Evolutionary conservation across 2,888 invertebrate genomes (phyloP).

Genomic region (Euproctis similis): DNA sequence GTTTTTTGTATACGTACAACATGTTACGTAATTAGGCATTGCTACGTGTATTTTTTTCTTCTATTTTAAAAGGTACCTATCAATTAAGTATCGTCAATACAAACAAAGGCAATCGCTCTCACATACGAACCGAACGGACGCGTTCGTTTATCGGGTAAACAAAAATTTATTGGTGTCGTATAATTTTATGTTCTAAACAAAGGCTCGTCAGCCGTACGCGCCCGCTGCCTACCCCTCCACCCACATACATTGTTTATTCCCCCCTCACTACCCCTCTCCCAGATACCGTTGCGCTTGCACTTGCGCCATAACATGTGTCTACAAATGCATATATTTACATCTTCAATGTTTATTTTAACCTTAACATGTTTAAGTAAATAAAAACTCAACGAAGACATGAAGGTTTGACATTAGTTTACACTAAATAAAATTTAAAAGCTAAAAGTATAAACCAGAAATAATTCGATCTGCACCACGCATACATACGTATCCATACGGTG

Average conservation of each 20-base stretch:
- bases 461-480: slow-evolving; percentile 21
- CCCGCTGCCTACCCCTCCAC: slow-evolving; percentile 17
- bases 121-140: slow-evolving; percentile 45
- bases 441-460: slow-evolving; percentile 18
- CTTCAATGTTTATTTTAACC: slow-evolving; percentile 55
- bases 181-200: slow-evolving; percentile 75
- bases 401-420: slow-evolving; percentile 37
- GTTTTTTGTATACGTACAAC: slow-evolving; percentile 6
- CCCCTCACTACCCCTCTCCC: slow-evolving; percentile 5
- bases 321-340: slow-evolving; percentile 64
- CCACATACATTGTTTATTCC: slow-evolving; percentile 8
- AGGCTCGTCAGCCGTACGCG: slow-evolving; percentile 50
- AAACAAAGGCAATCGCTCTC: slow-evolving; percentile 43
- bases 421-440: slow-evolving; percentile 24
- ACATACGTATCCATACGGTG: slow-evolving; percentile 15
- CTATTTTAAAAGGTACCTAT: slow-evolving; percentile 20
- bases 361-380: slow-evolving; percentile 49
- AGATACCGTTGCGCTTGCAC: slow-evolving; percentile 55
- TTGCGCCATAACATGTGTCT: slow-evolving; percentile 59
- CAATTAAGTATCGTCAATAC: slow-evolving; percentile 34
- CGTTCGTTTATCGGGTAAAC: slow-evolving; percentile 67
- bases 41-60: slow-evolving; percentile 17
- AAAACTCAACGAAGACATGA: slow-evolving; percentile 32
- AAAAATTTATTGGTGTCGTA: slow-evolving; percentile 73
- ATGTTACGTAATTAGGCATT: too few species aligned